phyloP scores from a whole-genome alignment of 2,888 invertebrate genomes.

The Altica lythri region DNA sequence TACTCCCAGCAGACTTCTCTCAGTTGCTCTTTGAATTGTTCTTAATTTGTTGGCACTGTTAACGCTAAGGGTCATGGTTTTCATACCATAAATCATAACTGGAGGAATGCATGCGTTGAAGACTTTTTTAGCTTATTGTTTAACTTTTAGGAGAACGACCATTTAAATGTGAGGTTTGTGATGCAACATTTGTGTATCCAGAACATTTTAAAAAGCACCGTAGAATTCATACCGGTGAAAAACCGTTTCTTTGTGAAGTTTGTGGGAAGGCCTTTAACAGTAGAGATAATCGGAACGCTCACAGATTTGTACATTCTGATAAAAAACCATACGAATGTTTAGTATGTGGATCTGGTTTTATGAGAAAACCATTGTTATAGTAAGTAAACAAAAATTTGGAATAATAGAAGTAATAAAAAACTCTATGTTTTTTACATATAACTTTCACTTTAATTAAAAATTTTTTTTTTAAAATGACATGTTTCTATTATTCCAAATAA shows the following conservation, averaged over 20 bases:
- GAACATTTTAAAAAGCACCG: slow-evolving; percentile 82
- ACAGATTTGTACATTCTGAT: slow-evolving; percentile 82
- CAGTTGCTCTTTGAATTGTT: no score
- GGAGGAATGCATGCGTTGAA: not conserved
- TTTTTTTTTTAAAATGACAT: no score
- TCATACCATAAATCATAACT: no score
- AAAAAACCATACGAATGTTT: slow-evolving; percentile 86
- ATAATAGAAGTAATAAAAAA: no score
- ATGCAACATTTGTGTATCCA: slow-evolving; percentile 81
- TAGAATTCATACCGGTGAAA: slow-evolving; percentile 77
- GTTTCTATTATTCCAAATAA: no score
- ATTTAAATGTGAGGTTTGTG: slow-evolving; percentile 72
- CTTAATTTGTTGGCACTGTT: no score
- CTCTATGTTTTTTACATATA: no score
- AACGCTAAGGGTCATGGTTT: no score
- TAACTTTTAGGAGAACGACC: slow-evolving; percentile 66
- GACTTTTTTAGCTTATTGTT: not conserved
- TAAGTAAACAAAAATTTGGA: no score
- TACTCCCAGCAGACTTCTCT: no score
- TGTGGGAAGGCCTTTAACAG: slow-evolving; percentile 86
- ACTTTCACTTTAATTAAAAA: no score
- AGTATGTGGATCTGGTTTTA: slow-evolving; percentile 80
- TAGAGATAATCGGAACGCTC: slow-evolving; percentile 82
- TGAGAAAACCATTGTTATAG: slow-evolving; percentile 79
- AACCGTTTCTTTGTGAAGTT: slow-evolving; percentile 71